These are phyloP conservation scores for Drosophila carrolli DNA, from an alignment of 1,140 invertebrate species.

Conservation along the genomic window DNA sequence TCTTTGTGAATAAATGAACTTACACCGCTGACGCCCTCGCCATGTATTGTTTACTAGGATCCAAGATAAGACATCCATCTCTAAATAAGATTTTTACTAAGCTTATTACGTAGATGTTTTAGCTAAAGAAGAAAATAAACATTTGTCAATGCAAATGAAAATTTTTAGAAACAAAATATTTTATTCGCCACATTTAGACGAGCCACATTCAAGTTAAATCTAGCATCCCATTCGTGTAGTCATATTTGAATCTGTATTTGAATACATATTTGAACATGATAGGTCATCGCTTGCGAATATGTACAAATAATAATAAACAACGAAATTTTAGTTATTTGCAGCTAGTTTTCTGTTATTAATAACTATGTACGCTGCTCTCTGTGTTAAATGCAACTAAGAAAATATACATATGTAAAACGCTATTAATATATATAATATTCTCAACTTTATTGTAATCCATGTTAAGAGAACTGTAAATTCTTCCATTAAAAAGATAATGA, in stretches of 20 bases:
- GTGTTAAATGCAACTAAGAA: slow-evolving; percentile 25
- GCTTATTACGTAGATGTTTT: slow-evolving; percentile 28
- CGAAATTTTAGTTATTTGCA: slow-evolving; percentile 8
- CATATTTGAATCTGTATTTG: background rate
- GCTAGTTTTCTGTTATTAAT: slow-evolving; percentile 18
- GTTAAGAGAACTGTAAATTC: slow-evolving; percentile 65
- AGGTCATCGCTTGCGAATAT: slow-evolving; percentile 7
- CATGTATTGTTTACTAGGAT: slow-evolving; percentile 27
- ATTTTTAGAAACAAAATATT: slow-evolving; percentile 3
- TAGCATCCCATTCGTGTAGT: background rate
- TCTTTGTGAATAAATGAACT: slow-evolving; percentile 74
- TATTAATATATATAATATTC: slow-evolving; percentile 13
- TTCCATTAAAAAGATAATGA: slow-evolving; percentile 57
- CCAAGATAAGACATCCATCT: slow-evolving; percentile 14
- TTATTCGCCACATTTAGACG: background rate
- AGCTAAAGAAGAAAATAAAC: slow-evolving; percentile 5
- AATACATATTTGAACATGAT: slow-evolving; percentile 5
- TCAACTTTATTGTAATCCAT: slow-evolving; percentile 54
- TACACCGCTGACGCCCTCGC: background rate
- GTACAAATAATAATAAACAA: slow-evolving; percentile 17
- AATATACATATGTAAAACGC: slow-evolving; percentile 23
- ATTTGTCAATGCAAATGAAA: slow-evolving; percentile 7
- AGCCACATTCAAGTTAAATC: background rate
- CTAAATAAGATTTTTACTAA: slow-evolving; percentile 17
- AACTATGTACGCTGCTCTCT: slow-evolving; percentile 24